Conservation (phyloP, 2,797 vertebrate genomes). For the Sebastes kiyomatsui region DNA sequence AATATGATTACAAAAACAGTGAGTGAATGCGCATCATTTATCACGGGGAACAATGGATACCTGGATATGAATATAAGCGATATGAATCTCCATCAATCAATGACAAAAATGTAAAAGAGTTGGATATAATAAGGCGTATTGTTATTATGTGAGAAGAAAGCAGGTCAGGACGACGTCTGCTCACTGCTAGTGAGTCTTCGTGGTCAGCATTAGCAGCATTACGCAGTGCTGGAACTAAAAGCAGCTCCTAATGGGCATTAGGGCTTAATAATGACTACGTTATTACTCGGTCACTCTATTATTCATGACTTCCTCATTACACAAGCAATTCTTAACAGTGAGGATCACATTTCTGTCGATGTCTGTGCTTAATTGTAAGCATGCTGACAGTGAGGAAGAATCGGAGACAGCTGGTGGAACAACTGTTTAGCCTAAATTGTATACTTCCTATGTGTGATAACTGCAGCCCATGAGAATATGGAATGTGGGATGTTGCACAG, state of each 20-base stretch:
- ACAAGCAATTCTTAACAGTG: slow-evolving; percentile 65
- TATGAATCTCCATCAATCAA: slow-evolving; percentile 52
- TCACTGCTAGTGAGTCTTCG: slow-evolving; percentile 34
- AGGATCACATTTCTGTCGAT: slow-evolving; percentile 71
- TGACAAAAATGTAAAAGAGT: slow-evolving; percentile 24
- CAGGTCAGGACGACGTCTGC: slow-evolving; percentile 43
- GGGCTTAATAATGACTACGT: slow-evolving; percentile 80
- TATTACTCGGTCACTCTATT: slow-evolving; percentile 80
- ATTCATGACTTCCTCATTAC: slow-evolving; percentile 84
- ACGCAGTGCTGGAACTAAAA: slow-evolving; percentile 56
- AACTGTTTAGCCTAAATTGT: slow-evolving; percentile 65
- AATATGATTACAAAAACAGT: slow-evolving; percentile 14
- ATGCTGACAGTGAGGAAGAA: slow-evolving; percentile 51
- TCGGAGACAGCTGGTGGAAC: slow-evolving; percentile 54
- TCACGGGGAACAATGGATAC: slow-evolving; percentile 33
- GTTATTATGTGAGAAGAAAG: slow-evolving; percentile 45
- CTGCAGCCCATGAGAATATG: slow-evolving; percentile 37
- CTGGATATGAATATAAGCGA: slow-evolving; percentile 44
- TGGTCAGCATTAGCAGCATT: slow-evolving; percentile 58
- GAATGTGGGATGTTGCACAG: slow-evolving; percentile 40
- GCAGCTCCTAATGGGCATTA: slow-evolving; percentile 76
- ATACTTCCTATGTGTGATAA: slow-evolving; percentile 56
- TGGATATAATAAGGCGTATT: slow-evolving; percentile 31
- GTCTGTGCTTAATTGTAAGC: slow-evolving; percentile 55
- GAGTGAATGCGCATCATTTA: slow-evolving; percentile 27